Percentiles rank a stretch among this genome's conserved stretches.
Evolutionary conservation across 2,113 vertebrate species (phyloP).

Genomic region (Nyctibius bracteatus): DNA sequence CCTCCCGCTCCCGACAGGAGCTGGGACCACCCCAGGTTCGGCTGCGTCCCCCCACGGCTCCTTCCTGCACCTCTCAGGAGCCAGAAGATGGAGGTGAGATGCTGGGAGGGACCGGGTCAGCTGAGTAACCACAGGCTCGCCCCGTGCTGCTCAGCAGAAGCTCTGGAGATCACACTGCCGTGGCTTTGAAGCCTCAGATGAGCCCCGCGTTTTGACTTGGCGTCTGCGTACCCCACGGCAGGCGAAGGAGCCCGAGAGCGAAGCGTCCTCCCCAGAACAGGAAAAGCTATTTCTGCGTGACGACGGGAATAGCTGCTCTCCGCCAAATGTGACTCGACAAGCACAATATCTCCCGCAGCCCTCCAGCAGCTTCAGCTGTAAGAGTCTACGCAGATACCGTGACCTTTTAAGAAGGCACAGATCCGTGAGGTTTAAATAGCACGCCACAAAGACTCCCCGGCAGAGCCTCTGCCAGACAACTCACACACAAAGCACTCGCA

Average conservation of each 20-base stretch:
- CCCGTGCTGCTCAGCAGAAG: accelerated
- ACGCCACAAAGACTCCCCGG: neutral
- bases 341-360: neutral
- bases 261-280: neutral
- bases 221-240: accelerated
- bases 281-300: neutral
- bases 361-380: neutral
- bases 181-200: neutral
- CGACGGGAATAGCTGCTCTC: neutral
- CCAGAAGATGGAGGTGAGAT: neutral
- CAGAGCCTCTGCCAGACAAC: neutral
- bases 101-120: neutral
- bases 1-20: accelerated
- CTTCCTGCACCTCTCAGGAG: neutral
- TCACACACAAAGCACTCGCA: neutral
- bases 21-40: neutral
- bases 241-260: neutral
- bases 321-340: neutral
- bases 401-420: constrained; percentile 22
- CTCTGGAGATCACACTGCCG: accelerated
- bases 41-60: accelerated
- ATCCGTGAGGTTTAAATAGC: neutral
- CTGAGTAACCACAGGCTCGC: accelerated
- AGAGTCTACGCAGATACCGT: neutral
- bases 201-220: neutral